These are phyloP conservation scores for Chromobotia macracanthus DNA, from an alignment of 2,797 vertebrate genomes.

Conservation along the genomic window DNA sequence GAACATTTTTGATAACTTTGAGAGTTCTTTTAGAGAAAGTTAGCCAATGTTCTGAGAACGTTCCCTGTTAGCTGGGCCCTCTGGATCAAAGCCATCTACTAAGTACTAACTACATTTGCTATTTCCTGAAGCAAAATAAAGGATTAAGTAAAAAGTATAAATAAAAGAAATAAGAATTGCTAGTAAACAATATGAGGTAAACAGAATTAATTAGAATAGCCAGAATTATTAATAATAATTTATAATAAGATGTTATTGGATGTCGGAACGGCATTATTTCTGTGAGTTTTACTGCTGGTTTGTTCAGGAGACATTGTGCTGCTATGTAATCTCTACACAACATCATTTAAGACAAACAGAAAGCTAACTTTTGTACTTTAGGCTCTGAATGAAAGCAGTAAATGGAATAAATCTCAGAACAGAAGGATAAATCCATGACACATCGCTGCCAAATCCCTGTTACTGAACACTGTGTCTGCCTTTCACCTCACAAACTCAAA, in stretches of 20 bases:
- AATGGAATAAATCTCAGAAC: background rate
- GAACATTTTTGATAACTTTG: no score
- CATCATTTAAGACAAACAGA: background rate
- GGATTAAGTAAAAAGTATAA: background rate
- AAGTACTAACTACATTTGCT: background rate
- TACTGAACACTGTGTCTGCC: constrained; percentile 19
- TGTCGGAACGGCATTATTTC: background rate
- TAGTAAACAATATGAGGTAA: no score
- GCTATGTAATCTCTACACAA: background rate
- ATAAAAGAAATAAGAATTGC: background rate
- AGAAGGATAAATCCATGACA: constrained; percentile 28
- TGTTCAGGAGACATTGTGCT: background rate
- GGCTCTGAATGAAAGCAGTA: constrained; percentile 21
- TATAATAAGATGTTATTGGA: background rate
- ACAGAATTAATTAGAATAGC: no score
- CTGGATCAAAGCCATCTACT: background rate
- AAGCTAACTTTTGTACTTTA: background rate
- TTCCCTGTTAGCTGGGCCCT: background rate
- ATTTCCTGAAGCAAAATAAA: background rate
- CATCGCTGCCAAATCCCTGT: background rate
- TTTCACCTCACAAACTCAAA: background rate
- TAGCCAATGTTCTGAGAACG: no score
- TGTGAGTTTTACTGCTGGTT: background rate
- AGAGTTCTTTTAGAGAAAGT: no score
- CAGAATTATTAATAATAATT: no score